Percentiles rank a stretch among this genome's conserved stretches.
Evolutionary conservation across 2,113 vertebrate genomes (phyloP).

Genomic region (Diadophis punctatus): DNA sequence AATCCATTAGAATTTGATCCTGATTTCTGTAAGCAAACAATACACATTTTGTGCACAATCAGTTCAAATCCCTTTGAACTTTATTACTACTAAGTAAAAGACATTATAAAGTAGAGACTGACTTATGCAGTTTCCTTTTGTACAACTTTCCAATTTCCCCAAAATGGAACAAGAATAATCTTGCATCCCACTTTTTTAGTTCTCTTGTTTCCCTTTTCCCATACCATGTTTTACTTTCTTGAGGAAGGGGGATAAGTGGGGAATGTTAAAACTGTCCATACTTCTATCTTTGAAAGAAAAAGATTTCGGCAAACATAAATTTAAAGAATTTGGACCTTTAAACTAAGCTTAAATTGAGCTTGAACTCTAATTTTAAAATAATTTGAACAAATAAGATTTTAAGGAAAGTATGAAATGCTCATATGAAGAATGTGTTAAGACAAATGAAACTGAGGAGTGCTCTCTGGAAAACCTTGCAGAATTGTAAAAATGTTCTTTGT

Average conservation of each 20-base stretch:
- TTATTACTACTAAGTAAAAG: not conserved
- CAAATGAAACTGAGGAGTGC: not conserved
- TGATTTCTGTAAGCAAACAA: not conserved
- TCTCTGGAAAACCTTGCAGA: not conserved
- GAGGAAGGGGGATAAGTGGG: not conserved
- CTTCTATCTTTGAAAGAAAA: not conserved
- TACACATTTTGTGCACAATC: not conserved
- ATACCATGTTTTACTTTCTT: not conserved
- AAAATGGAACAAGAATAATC: not conserved
- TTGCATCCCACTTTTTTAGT: not conserved
- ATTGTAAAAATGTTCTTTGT: not conserved
- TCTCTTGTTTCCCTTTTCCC: not conserved
- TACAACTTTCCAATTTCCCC: not conserved
- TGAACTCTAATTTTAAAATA: not conserved
- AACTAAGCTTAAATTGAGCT: not conserved
- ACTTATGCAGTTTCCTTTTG: not conserved
- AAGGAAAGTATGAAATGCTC: not conserved
- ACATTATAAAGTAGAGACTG: not conserved
- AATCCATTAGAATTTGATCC: not conserved
- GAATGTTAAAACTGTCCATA: not conserved
- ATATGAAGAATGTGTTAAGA: not conserved
- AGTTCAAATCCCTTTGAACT: not conserved
- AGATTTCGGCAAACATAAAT: not conserved
- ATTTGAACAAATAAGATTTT: not conserved
- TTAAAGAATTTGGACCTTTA: not conserved